Base-by-base conservation (phyloP, 2,888 invertebrate genomes). In the Lasius fuliginosus region DNA sequence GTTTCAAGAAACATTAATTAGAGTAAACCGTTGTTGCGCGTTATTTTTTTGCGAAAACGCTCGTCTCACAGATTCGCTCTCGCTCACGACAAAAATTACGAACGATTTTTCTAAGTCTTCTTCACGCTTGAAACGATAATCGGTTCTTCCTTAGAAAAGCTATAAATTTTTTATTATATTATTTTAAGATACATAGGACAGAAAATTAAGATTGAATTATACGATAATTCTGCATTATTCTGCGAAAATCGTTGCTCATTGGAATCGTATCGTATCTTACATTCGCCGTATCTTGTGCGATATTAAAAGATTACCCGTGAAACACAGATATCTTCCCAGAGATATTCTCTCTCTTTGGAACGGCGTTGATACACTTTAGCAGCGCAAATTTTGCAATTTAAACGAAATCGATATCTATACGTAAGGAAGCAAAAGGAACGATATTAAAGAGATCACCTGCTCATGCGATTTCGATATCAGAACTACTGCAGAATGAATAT, bases 251-350 rank as follows among this genome's bases (percentile, higher is more conserved):
- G 15, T 11, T 15, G 30, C 6, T 60, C 69, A 67, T 73, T 75
- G 68, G 56, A 74, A 79, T 79, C 71, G 33, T 58, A 36, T n/a
- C 33, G 15, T 30, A 18, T 18, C 49, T 85, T 62, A 76, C 79
- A 83, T 84, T 84, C 86, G 65, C 82, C 84, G 49, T 1, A 9
- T 23, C 23, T 82, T 75, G n/a, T 67, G 82, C 60, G 79, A 88
- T 62, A 15, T 64, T 40, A 58, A 86, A 84, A 87, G 85, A 85
- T 87, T 82, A 77, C 6, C 5, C 53, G 65, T 6, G 23, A 42
- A 33, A 49, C 5, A 42, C 30, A 30, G 33, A 60, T 74, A 42
- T 60, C 23, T 18, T 42, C 15, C 1, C 33, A 9, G 46, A 79
- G 12, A 71, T 60, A 60, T 23, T 60, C 30, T 64, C 33, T n/a